Evolutionary conservation across 2,113 vertebrate genomes (phyloP), one percentile per base, ranked within the genome.

Genomic region (Cnemophilus loriae): DNA sequence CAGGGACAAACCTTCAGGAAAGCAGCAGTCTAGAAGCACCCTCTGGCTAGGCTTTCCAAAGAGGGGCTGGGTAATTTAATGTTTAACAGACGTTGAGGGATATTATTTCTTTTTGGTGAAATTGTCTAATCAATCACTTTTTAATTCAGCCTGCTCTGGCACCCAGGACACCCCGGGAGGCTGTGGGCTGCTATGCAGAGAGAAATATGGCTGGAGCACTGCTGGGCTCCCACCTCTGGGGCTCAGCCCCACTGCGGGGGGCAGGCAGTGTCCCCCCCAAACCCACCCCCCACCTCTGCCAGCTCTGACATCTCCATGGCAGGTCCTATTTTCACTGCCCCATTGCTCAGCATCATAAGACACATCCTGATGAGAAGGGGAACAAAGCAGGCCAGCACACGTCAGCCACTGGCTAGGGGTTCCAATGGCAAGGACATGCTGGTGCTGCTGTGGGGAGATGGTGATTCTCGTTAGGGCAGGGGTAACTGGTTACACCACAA

Each of bases 101-200:
- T 84, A 52, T 80, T 96, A 55, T 84, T 96, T 90, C 88, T 86
- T 94, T 87, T 88, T 69, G 49, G 82, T 73, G 85, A 83, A 85
- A 94, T 68, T 84, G 88, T 83, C 85, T 77, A 84, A 97, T 96
- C 94, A 65, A 93, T 97, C 95, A 97, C 85, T 92, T 94, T 94
- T 93, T 92, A 95, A 96, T 94, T 93, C 95, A 85, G 94, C 70
- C 3, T 4, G 63, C 50, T 68, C 55, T 61, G 41, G 87, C 93
- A 79, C 74, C 69, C 0, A 1, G 28, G 41, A 81, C 5, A 37
- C 94, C 75, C 67, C 13, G 11, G 75, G 91, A 95, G 4, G 4
- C 74, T 53, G 65, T 15, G 8, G 50, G 39, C 39, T 91, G 74
- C 49, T 7, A 37, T 46, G 69, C 52, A 44, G 15, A 78, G 37